These are phyloP conservation scores for Cheilosia vernalis DNA, from an alignment of 2,888 invertebrate genomes.

Conservation along the genomic window DNA sequence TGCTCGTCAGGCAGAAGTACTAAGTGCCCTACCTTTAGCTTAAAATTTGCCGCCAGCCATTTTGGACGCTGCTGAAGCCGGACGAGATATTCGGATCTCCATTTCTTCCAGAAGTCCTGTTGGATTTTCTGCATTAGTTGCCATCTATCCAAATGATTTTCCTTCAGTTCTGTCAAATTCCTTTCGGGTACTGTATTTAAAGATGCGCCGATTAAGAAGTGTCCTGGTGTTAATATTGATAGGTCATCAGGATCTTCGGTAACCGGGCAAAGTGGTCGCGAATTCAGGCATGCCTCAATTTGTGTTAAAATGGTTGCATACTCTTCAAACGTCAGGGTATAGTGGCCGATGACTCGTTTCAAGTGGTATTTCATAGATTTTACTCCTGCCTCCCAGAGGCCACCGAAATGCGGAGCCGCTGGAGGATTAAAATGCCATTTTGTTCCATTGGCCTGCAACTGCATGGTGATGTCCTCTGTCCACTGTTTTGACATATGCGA, in stretches of 20 bases:
- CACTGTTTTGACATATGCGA: not conserved
- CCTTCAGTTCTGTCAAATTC: too few species aligned
- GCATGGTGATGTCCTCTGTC: not conserved
- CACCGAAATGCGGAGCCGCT: too few species aligned
- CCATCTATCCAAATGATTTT: not conserved
- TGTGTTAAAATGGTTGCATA: too few species aligned
- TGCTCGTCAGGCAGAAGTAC: not conserved
- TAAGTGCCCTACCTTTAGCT: not conserved
- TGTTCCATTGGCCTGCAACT: not conserved
- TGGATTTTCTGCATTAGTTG: not conserved
- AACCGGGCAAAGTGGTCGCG: too few species aligned
- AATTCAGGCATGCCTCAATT: too few species aligned
- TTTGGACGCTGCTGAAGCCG: slow-evolving; percentile 20
- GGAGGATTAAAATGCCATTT: not conserved
- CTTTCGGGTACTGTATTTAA: too few species aligned
- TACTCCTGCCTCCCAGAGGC: too few species aligned
- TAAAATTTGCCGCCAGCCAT: not conserved
- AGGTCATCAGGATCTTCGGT: too few species aligned
- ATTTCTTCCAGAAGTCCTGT: slow-evolving; percentile 6
- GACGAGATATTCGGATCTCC: slow-evolving; percentile 11
- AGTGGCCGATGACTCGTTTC: slow-evolving; percentile 3
- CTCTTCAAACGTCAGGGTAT: not conserved
- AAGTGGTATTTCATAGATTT: not conserved
- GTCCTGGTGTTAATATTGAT: not conserved
- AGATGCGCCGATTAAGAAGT: too few species aligned